These are phyloP conservation scores for Thamnaconus septentrionalis DNA, from an alignment of 2,113 vertebrate species.

Conservation along the genomic window DNA sequence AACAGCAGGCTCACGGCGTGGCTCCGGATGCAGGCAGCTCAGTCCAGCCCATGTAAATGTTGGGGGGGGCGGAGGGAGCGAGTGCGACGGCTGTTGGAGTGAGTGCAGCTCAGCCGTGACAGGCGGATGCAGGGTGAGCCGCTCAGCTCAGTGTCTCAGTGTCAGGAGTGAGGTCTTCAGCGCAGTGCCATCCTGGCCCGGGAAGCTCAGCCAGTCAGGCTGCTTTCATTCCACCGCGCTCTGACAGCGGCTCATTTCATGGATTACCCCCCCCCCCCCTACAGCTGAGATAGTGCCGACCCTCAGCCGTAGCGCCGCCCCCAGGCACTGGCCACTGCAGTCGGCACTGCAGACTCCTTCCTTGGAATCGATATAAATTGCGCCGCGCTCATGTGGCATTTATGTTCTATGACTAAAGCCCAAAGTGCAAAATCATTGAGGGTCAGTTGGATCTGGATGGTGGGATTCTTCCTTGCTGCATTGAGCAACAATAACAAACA, in stretches of 20 bases:
- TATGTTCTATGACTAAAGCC: not conserved
- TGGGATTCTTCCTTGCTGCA: no score
- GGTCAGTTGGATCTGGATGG: constrained; percentile 4
- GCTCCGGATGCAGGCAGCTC: not conserved
- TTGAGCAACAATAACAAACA: not conserved
- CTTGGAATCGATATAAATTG: constrained; percentile 25
- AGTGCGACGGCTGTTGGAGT: constrained; percentile 2
- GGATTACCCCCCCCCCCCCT: constrained; percentile 25
- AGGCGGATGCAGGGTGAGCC: constrained; percentile 15
- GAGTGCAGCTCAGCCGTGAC: constrained; percentile 14
- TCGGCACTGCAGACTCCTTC: constrained; percentile 1
- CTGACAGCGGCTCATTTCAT: constrained; percentile 43
- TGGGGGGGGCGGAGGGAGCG: not conserved
- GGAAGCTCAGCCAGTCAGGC: constrained; percentile 6
- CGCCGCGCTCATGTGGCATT: constrained; percentile 4
- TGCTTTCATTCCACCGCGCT: constrained; percentile 11
- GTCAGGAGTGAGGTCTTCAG: constrained; percentile 16
- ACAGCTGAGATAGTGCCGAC: constrained; percentile 5
- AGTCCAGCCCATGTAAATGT: not conserved
- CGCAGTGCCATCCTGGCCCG: constrained; percentile 7
- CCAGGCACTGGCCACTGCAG: constrained; percentile 3
- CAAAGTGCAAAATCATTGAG: constrained; percentile 12
- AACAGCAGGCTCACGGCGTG: not conserved
- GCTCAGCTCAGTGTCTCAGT: not conserved
- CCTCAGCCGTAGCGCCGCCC: constrained; percentile 10